These are phyloP conservation scores for Rousettus leschenaultii DNA, from an alignment of 2,113 vertebrate genomes.

Conservation along the genomic window DNA sequence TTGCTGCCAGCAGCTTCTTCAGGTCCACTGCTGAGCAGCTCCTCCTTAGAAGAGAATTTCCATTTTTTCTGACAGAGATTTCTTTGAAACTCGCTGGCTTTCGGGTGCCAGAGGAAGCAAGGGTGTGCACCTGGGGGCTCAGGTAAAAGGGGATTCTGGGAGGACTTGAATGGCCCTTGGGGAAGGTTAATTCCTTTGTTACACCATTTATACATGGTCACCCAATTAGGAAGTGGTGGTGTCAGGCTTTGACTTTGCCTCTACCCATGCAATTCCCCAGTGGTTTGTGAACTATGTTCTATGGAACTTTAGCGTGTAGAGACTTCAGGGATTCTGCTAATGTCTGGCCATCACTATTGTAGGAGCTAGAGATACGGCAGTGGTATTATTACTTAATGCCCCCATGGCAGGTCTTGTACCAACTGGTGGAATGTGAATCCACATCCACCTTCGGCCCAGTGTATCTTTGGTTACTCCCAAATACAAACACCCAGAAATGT, in stretches of 20 bases:
- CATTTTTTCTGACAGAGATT: not conserved
- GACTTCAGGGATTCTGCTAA: not conserved
- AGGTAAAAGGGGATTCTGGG: not conserved
- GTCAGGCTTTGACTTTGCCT: not conserved
- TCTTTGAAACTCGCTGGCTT: not conserved
- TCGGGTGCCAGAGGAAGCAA: not conserved
- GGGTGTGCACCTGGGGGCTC: not conserved
- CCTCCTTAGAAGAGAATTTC: no score
- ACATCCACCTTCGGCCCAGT: not conserved
- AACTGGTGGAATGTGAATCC: not conserved
- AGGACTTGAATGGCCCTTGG: not conserved
- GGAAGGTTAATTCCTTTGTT: not conserved
- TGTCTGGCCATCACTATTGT: not conserved
- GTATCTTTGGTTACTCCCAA: not conserved
- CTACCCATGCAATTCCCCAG: not conserved
- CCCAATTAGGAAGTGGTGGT: not conserved
- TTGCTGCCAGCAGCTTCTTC: no score
- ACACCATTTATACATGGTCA: not conserved
- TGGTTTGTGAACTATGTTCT: not conserved
- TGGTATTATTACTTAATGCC: not conserved
- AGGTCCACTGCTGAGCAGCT: no score
- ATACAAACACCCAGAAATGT: not conserved
- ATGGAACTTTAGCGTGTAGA: not conserved
- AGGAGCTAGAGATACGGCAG: not conserved
- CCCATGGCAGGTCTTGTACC: not conserved